Conservation (phyloP, 2,888 invertebrate genomes). For the Spodoptera littoralis region DNA sequence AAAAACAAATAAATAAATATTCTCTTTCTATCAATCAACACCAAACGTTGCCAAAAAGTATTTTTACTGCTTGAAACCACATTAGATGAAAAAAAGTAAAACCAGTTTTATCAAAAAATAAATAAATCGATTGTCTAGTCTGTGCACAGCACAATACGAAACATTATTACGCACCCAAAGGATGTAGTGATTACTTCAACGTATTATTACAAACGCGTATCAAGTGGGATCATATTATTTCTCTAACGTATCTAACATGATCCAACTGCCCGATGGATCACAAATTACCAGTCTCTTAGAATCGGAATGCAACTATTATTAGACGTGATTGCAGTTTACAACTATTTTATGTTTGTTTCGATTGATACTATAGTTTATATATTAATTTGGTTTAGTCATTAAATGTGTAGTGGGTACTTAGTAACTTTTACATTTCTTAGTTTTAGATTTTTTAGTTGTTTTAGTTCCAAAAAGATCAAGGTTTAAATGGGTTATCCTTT, state of each 20-base stretch:
- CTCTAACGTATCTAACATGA: conserved; percentile 52
- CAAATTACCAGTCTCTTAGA: conserved; percentile 28
- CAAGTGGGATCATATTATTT: conserved; percentile 57
- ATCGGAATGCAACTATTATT: conserved; percentile 38
- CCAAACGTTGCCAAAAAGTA: too few species aligned
- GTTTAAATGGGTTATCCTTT: too few species aligned
- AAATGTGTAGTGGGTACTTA: too few species aligned
- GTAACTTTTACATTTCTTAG: too few species aligned
- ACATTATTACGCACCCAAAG: conserved; percentile 38
- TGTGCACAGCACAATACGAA: conserved; percentile 33
- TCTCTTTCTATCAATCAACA: too few species aligned
- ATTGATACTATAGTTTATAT: too few species aligned
- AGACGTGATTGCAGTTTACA: conserved; percentile 18
- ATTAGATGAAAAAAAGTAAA: too few species aligned
- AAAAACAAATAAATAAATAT: too few species aligned
- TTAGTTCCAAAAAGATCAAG: too few species aligned
- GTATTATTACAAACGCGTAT: conserved; percentile 55
- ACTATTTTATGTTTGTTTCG: conserved; percentile 1
- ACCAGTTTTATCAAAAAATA: background rate
- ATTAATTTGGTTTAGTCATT: too few species aligned
- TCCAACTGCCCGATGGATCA: conserved; percentile 25
- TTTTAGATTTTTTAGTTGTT: too few species aligned
- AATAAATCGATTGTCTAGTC: background rate
- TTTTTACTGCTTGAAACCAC: too few species aligned
- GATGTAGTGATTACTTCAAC: conserved; percentile 50